phyloP scores from a whole-genome alignment of 2,797 vertebrate genomes.

The Spea hammondii region DNA sequence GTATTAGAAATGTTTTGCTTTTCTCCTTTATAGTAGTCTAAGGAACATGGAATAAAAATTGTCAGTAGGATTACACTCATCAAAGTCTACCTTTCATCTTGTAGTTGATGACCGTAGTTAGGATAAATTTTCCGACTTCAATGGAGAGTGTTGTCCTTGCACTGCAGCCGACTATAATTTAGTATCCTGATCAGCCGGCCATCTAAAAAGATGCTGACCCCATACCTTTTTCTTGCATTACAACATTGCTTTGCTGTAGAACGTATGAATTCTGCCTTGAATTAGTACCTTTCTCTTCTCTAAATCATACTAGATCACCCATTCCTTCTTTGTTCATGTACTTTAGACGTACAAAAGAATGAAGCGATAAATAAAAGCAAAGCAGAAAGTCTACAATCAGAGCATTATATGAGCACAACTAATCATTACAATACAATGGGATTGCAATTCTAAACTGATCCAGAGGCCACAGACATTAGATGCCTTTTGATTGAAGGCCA shows the following conservation, averaged over 20 bases:
- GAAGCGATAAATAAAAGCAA: constrained; percentile 12
- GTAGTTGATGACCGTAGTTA: constrained; percentile 11
- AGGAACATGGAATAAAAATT: not conserved
- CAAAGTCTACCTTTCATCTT: constrained; percentile 22
- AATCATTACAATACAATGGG: constrained; percentile 27
- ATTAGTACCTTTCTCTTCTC: constrained; percentile 14
- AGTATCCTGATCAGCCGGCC: constrained; percentile 16
- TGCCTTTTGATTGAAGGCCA: constrained; percentile 21
- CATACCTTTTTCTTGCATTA: constrained; percentile 5
- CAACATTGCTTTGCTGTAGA: constrained; percentile 14
- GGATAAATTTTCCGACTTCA: constrained; percentile 11
- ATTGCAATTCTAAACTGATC: constrained; percentile 13
- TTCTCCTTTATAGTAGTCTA: not conserved
- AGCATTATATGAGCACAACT: constrained; percentile 9
- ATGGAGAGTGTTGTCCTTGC: not conserved
- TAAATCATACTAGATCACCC: constrained; percentile 9
- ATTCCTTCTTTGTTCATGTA: constrained; percentile 11
- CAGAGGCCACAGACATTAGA: constrained; percentile 18
- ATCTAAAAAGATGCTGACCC: constrained; percentile 27
- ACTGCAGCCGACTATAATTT: constrained; percentile 26
- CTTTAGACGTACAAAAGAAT: not conserved
- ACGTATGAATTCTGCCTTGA: constrained; percentile 3
- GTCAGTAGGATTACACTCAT: constrained; percentile 6
- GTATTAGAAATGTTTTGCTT: not conserved
- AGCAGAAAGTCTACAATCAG: not conserved